phyloP scores from a whole-genome alignment of 2,888 invertebrate genomes.

The Bhutanitis thaidina region DNA sequence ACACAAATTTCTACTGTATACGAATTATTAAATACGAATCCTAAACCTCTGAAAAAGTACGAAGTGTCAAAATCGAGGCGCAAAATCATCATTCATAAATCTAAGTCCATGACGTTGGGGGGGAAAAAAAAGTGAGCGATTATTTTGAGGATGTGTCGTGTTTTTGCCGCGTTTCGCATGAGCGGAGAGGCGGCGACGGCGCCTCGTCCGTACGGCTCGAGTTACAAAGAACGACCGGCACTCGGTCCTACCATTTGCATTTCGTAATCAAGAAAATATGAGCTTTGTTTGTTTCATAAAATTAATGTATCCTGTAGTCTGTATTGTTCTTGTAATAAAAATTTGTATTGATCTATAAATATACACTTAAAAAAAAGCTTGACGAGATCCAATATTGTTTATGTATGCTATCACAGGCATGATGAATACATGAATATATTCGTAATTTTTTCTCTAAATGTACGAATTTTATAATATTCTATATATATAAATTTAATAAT shows the following conservation, averaged over 20 bases:
- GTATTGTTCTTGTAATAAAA: too few relatives aligned
- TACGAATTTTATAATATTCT: too few relatives aligned
- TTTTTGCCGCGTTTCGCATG: constrained; percentile 52
- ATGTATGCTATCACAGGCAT: too few relatives aligned
- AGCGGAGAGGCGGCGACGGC: constrained; percentile 42
- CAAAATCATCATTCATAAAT: constrained; percentile 35
- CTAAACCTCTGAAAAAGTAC: neutral
- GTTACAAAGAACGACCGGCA: constrained; percentile 50
- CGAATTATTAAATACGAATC: too few relatives aligned
- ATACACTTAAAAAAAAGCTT: too few relatives aligned
- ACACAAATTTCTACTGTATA: too few relatives aligned
- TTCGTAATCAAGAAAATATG: neutral
- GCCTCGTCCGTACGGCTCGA: constrained; percentile 37
- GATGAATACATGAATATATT: too few relatives aligned
- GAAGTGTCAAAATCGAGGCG: constrained; percentile 24
- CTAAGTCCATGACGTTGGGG: constrained; percentile 27
- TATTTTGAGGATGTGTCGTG: constrained; percentile 49
- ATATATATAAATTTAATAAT: too few relatives aligned
- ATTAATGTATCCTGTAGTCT: neutral
- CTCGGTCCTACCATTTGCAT: constrained; percentile 24
- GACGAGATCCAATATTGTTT: too few relatives aligned
- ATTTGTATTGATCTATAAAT: too few relatives aligned
- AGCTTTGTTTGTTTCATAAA: neutral
- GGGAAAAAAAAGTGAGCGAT: constrained; percentile 33
- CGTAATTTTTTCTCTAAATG: too few relatives aligned